Base-by-base conservation (phyloP, 2,888 invertebrate genomes). In the Zaprionus bogoriensis region DNA sequence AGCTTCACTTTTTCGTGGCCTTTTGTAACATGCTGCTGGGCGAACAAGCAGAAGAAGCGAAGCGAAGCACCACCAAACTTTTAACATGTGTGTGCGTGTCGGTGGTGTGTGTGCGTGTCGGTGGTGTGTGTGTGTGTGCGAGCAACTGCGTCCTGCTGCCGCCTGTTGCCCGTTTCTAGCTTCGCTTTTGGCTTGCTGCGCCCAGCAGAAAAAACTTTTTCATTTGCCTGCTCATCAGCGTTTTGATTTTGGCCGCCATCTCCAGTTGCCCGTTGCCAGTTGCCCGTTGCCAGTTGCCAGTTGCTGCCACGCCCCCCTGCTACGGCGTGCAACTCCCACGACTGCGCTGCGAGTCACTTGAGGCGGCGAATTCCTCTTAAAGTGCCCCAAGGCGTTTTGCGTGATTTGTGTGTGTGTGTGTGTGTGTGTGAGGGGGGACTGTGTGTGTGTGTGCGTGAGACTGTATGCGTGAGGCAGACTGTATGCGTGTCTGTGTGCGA, bases 281-380 rank as follows among this genome's bases (percentile, higher is more conserved):
- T 41, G 36, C 17, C 44, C n/a, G 36, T 41, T 7, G 45, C 30
- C 32, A 19, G 32, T 22, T 30, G 22, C 50, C 22, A 59, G 38
- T 28, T 41, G 36, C 19, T 47, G 27, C 59, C 67, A 47, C 39
- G 17, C 44, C 38, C 28, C n/a, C 2, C 27, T 41, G n/a, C 36
- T 50, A 20, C 32, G 28, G 27, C 50, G 52, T n/a, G 38, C 50
- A 46, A 83, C 60, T 54, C 22, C 22, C 63, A 55, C 47, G 51
- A 1, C 32, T 10, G 2, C 28, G 28, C 28, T 4, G 6, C 17
- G 17, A 14, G 87, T 69, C 67, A 77, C 90, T 75, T 50, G 39
- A 55, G 81, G 90, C 86, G 52, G 59, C 79, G 88, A 87, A 88
- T 90, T 90, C 89, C 89, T 89, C 88, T 88, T 87, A 88, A 90